These are phyloP conservation scores for Erannis defoliaria DNA, from an alignment of 2,888 invertebrate genomes.

Conservation along the genomic window DNA sequence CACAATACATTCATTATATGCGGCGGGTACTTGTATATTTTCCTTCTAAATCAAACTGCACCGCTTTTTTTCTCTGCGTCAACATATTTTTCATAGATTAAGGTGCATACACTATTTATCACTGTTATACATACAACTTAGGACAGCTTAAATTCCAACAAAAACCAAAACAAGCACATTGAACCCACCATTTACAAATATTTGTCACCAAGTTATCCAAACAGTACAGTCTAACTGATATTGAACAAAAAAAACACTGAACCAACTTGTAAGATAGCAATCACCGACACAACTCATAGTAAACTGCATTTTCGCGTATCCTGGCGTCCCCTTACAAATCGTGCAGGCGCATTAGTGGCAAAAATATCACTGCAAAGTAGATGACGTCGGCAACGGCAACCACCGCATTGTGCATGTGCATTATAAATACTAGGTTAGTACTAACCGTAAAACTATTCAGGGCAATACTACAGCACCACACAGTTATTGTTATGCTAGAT, in stretches of 20 bases:
- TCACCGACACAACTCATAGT: conserved; percentile 66
- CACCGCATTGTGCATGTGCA: conserved; percentile 83
- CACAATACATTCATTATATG: no score
- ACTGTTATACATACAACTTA: no score
- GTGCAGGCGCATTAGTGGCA: conserved; percentile 83
- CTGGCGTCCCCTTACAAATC: conserved; percentile 71
- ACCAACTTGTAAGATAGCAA: conserved; percentile 56
- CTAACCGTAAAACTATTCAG: conserved; percentile 74
- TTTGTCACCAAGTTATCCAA: conserved; percentile 34
- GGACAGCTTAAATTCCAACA: no score
- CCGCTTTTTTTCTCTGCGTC: no score
- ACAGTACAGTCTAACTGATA: conserved; percentile 37
- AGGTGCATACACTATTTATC: no score
- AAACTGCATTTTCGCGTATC: conserved; percentile 78
- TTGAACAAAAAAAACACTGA: conserved; percentile 51
- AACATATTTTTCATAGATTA: no score
- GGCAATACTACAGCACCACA: conserved; percentile 54
- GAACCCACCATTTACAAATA: conserved; percentile 57
- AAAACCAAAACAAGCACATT: neutral
- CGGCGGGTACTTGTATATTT: no score
- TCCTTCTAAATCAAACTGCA: no score
- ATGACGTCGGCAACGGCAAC: conserved; percentile 83
- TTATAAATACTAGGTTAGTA: conserved; percentile 81
- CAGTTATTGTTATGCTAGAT: conserved; percentile 34
- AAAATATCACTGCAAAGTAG: conserved; percentile 85